Conservation (phyloP, 37 sponge, comb jelly and placozoan genomes). For the Amphimedon queenslandica region DNA sequence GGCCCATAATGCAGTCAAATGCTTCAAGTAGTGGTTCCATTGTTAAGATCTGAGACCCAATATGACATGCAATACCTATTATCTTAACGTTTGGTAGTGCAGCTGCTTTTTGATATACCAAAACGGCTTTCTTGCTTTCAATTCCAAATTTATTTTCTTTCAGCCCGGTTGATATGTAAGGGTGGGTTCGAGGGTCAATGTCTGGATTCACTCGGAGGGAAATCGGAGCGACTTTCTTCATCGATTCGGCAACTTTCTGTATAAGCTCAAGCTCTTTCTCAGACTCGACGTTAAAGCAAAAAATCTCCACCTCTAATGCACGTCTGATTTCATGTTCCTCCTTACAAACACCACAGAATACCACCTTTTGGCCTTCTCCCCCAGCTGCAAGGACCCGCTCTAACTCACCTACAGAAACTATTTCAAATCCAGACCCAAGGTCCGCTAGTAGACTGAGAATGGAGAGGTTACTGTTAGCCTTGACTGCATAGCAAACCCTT, state of each 20-base stretch:
- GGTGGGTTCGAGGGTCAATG: not conserved
- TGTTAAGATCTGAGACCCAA: not conserved
- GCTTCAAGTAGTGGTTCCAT: not conserved
- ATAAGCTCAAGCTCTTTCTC: not conserved
- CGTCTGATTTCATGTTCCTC: not conserved
- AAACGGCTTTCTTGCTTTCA: not conserved
- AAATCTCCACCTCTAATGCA: not conserved
- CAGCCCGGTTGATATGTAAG: not conserved
- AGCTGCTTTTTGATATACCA: not conserved
- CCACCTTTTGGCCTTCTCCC: not conserved
- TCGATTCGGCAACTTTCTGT: not conserved
- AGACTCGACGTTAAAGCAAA: not conserved
- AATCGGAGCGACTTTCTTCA: not conserved
- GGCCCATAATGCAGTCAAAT: not conserved
- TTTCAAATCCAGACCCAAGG: not conserved
- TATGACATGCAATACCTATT: not conserved
- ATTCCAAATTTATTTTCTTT: not conserved
- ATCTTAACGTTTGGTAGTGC: not conserved
- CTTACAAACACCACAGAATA: not conserved
- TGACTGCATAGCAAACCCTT: not conserved
- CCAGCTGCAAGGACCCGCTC: not conserved
- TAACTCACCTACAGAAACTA: not conserved
- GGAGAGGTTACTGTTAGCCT: not conserved
- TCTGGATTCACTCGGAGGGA: not conserved
- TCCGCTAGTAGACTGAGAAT: not conserved